Evolutionary conservation across 2,113 vertebrate genomes (phyloP), one percentile per base, ranked within the genome.

Genomic region (Chiloscyllium plagiosum): DNA sequence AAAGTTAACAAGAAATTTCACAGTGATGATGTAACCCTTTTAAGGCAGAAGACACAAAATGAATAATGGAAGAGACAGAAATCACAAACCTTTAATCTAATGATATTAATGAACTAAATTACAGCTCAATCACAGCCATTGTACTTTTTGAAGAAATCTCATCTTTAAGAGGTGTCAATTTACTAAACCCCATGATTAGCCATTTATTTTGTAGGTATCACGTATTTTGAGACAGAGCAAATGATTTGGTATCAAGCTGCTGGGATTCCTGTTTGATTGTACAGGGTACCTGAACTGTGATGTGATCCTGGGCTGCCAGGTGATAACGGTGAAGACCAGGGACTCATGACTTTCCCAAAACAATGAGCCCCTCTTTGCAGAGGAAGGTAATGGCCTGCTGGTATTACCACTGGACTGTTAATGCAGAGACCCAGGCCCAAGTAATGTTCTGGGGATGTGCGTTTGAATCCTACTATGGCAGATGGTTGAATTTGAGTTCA

Each of bases 61-160:
- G 29, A 93, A 66, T 93, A 66, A 93, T 66, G 61, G 65, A 66
- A 93, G 61, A 66, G 33, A 22, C 37, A 56, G 29, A 33, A n/a
- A 65, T 65, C 1, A 17, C 33, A 47, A 42, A 47, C n/a, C 37
- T 83, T 83, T 93, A 93, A 93, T 93, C 89, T 93, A 93, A 93
- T 93, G 89, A 93, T 33, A 68, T 20, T 65, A 93, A 93, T 68
- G 89, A 93, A 93, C 89, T 93, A 61, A 93, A 93, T 93, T 93
- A 93, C n/a, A 68, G 33, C 66, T 93, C 89, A 93, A 93, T 93
- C 89, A 93, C 6, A 37, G 6, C 33, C 89, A 93, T 93, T 93
- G 89, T 93, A 61, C 66, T 68, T 68, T n/a, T 37, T 66, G 61
- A 93, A 93, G 89, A 66, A 93, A 93, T 93, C 61, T 93, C n/a